Base-by-base conservation (phyloP, 37 sponge, comb jelly and placozoan genomes). In the Dysidea cf. avara region DNA sequence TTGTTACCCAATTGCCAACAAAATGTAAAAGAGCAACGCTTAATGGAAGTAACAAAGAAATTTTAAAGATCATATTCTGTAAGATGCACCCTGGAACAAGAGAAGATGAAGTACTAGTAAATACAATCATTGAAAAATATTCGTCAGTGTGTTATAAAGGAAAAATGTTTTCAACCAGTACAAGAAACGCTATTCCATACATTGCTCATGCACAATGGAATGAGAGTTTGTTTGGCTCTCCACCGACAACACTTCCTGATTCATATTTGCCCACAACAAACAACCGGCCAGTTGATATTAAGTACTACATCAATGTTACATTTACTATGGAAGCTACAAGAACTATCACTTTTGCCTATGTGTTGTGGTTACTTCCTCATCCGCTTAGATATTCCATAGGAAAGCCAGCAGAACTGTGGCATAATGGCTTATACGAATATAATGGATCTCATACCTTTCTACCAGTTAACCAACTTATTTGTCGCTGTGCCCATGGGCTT, bases 281-380 rank as follows among this genome's bases (percentile, higher is more conserved):
- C 25, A 43, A 16, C 2, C 35, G 48, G 26, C 48, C 48, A 17
- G 17, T 39, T 43, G 39, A 66, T 38, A 43, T 36, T 39, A 38
- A 66, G 11, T 40, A 16, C n/a, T 66, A 38, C 39, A 17, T 25
- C n/a, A 66, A 66, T 9, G 3, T 40, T 4, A 37, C 43, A 39
- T 20, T 66, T 39, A 43, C n/a, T 3, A 16, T 32, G 7, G 30
- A 32, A 29, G 20, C 33, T 29, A 26, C 30, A 35, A 18, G 20
- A 26, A 35, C 67, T 22, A 21, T 32, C 21, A 24, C 25, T 39
- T 18, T 71, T 29, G 71, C 71, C 21, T 53, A 53, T 2, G 67
- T 37, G 26, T 66, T 56, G 13, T 31, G 54, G 71, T 54, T 56
- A 22, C 20, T 30, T 2, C 67, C 67, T 16, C 67, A 66, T 66